Evolutionary conservation across 2,797 vertebrate genomes (phyloP), one percentile per base, ranked within the genome.

Genomic region (Notoglanidium macrostoma): DNA sequence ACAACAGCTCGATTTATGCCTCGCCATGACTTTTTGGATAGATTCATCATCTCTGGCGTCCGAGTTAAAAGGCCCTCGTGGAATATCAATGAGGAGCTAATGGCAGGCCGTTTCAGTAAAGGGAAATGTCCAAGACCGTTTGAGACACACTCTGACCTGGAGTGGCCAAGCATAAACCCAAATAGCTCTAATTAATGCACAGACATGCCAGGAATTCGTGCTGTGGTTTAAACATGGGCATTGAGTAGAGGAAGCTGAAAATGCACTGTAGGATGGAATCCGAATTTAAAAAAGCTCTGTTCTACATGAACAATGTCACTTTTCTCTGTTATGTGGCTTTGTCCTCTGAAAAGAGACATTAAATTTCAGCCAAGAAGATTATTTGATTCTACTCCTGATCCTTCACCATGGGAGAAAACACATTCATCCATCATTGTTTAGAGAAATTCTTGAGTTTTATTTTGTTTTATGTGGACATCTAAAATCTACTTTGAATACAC

Each of bases 61-160:
- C 14, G 73, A 86, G 85, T 46, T 72, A 70, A 82, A 86, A 54
- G 57, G 29, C 63, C 57, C 85, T 55, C 7, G n/a, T 23, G 73
- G 90, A 91, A 91, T 91, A 85, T 88, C 86, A 91, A 92, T 91
- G 85, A 90, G 68, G 44, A 29, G 35, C 80, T 86, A 88, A 89
- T 90, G 86, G 87, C 76, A 59, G 65, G 40, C 49, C 40, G 7
- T 81, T 84, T 74, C 80, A 79, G 23, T 79, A 85, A 67, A 79
- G 76, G 70, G 84, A 88, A 87, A 78, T 7, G 15, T 84, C 70
- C 59, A 35, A 73, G 85, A 65, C 83, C 26, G 29, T 86, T 74
- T 63, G 35, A 84, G 54, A 84, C 15, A 51, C 49, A 61, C 29
- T 79, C 76, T 84, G 77, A 59, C 89, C 79, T 19, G 29, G 29